phyloP scores from a whole-genome alignment of 2,888 invertebrate genomes.

The Phaonia tiefii region DNA sequence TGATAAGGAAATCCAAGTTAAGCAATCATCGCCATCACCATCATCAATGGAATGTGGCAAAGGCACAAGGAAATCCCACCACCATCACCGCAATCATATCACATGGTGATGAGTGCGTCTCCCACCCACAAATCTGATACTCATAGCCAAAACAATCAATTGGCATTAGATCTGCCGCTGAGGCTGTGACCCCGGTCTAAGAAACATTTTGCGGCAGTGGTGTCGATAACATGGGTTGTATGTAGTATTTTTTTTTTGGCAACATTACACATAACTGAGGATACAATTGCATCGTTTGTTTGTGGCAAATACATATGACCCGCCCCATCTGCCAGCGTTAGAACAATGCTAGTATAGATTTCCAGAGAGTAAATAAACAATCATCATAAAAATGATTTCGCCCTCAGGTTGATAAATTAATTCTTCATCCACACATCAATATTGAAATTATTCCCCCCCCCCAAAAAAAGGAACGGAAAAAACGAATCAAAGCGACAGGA shows the following conservation, averaged over 20 bases:
- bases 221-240: background rate
- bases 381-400: constrained; percentile 69
- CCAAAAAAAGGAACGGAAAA: background rate
- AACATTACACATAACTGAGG: constrained; percentile 26
- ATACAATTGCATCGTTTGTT: constrained; percentile 36
- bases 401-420: constrained; percentile 71
- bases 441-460: background rate
- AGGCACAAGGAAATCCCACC: constrained; percentile 15
- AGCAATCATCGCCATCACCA: constrained; percentile 30
- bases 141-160: constrained; percentile 37
- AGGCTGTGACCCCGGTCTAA: constrained; percentile 11
- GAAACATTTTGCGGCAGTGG: background rate
- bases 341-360: constrained; percentile 17
- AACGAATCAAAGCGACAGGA: constrained; percentile 19
- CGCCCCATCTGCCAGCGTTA: background rate
- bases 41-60: constrained; percentile 20
- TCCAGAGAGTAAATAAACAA: constrained; percentile 65
- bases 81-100: constrained; percentile 2
- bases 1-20: constrained; percentile 37
- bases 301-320: background rate
- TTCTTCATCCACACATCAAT: constrained; percentile 52
- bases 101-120: constrained; percentile 22
- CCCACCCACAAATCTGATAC: constrained; percentile 33
- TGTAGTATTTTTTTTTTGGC: constrained; percentile 28
- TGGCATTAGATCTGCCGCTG: constrained; percentile 12